Conservation (phyloP, 2,113 vertebrate species). For the Glaucidium brasilianum region DNA sequence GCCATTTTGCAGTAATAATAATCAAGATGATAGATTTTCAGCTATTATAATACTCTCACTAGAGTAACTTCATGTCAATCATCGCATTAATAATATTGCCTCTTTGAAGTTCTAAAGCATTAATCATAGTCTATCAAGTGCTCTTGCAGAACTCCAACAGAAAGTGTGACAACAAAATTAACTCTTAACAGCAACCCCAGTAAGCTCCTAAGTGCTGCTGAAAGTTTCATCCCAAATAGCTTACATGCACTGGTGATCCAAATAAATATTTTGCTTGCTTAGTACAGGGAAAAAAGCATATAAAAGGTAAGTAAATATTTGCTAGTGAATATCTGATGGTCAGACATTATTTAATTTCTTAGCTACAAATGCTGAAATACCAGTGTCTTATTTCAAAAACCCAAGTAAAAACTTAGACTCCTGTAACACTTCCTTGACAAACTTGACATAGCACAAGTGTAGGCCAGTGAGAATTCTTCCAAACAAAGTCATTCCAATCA, state of each 20-base stretch:
- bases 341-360: neutral
- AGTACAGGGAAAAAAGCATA: neutral
- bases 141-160: neutral
- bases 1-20: neutral
- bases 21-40: conserved; percentile 31
- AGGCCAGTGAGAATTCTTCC: neutral
- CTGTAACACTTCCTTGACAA: neutral
- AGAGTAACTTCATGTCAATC: neutral
- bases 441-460: neutral
- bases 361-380: neutral
- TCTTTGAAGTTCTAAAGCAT: neutral
- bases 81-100: neutral
- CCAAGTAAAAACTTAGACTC: neutral
- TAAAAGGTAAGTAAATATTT: neutral
- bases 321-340: neutral
- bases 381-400: neutral
- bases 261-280: neutral
- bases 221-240: neutral
- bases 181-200: neutral
- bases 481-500: neutral
- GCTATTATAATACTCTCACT: neutral
- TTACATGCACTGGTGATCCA: neutral
- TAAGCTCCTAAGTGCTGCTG: neutral
- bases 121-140: neutral
- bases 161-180: neutral